These are phyloP conservation scores for Oopsacas minuta DNA, from an alignment of 37 sponge, comb jelly and placozoan genomes.

Conservation along the genomic window DNA sequence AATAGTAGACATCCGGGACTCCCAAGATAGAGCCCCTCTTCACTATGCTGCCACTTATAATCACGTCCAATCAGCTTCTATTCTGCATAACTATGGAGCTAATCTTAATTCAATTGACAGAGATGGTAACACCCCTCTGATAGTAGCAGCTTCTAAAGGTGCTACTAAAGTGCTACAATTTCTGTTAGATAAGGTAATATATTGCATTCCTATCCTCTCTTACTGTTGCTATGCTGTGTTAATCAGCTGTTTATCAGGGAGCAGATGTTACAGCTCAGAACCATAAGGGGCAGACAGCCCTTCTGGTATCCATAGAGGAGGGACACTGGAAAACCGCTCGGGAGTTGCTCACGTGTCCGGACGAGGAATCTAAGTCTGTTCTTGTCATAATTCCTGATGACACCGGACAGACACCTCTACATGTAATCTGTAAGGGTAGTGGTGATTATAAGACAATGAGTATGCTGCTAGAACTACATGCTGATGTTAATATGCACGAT, in stretches of 20 bases:
- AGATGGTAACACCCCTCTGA: conserved; percentile 6
- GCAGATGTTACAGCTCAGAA: conserved; percentile 15
- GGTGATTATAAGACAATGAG: background rate
- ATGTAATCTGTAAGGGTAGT: background rate
- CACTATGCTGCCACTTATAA: conserved; percentile 13
- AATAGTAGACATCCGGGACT: background rate
- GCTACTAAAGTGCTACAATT: background rate
- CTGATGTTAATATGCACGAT: background rate
- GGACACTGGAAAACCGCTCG: conserved; percentile 13
- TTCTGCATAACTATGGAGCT: background rate
- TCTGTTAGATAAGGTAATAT: background rate
- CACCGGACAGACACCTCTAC: background rate
- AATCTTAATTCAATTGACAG: background rate
- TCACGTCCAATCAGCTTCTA: background rate
- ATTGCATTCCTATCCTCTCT: too few relatives aligned
- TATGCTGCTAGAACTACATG: background rate
- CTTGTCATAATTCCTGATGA: background rate
- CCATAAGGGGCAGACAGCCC: background rate
- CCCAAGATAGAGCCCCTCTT: background rate
- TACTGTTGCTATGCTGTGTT: too few relatives aligned
- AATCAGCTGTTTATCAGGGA: background rate
- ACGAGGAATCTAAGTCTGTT: background rate
- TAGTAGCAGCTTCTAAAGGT: background rate
- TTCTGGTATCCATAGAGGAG: background rate
- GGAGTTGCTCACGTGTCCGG: background rate